Conservation (phyloP, 2,888 invertebrate species). For the Oligia strigilis region DNA sequence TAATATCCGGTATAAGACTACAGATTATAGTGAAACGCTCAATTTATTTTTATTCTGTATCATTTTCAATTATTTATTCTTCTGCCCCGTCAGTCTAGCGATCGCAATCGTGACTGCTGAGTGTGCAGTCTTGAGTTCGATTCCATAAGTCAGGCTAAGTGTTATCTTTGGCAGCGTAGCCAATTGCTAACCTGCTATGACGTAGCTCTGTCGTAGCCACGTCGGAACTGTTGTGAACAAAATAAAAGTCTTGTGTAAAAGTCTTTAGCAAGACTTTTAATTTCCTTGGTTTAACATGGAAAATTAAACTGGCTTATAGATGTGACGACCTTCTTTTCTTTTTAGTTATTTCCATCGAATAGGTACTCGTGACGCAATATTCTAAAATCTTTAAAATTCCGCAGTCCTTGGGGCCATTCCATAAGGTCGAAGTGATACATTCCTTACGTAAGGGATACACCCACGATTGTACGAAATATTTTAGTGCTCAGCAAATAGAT, state of each 20-base stretch:
- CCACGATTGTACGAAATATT: slow-evolving; percentile 17
- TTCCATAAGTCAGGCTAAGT: neutral
- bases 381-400: neutral
- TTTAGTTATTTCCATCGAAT: neutral
- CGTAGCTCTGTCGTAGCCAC: neutral
- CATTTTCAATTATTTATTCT: neutral
- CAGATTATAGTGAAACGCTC: neutral
- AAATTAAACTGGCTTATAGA: neutral
- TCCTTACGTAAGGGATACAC: slow-evolving; percentile 17
- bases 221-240: too few species aligned
- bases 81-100: neutral
- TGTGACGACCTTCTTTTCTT: neutral
- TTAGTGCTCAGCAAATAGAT: slow-evolving; percentile 34
- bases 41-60: neutral
- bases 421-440: slow-evolving; percentile 10
- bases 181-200: neutral
- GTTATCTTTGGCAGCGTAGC: neutral
- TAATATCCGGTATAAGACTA: neutral
- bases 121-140: neutral
- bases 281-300: too few species aligned
- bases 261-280: too few species aligned
- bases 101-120: neutral
- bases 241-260: neutral
- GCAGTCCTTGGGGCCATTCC: neutral
- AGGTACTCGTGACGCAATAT: neutral